These are phyloP conservation scores for Herminia tarsipennalis DNA, from an alignment of 2,888 invertebrate species.

Conservation along the genomic window DNA sequence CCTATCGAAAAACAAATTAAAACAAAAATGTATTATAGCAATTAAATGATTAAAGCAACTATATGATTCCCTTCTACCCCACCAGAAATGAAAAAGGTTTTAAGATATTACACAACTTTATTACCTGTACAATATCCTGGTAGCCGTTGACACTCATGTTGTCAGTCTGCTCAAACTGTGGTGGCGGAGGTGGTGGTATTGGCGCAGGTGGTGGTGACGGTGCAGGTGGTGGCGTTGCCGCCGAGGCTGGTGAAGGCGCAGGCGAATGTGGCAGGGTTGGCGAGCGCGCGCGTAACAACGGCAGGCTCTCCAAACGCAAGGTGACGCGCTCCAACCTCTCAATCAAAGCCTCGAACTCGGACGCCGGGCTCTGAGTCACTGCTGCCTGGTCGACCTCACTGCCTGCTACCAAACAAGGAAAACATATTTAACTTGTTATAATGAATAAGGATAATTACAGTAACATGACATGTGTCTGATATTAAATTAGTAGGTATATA, in stretches of 20 bases:
- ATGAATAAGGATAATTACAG: neutral
- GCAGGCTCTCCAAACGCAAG: conserved; percentile 88
- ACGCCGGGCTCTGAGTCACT: conserved; percentile 72
- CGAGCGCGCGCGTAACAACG: conserved; percentile 59
- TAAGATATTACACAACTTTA: conserved; percentile 4
- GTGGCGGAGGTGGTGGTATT: conserved; percentile 51
- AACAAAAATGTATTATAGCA: too few species aligned
- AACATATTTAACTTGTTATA: neutral
- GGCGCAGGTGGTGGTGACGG: conserved; percentile 56
- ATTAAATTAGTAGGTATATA: too few species aligned
- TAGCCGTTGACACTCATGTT: conserved; percentile 92
- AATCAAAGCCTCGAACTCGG: conserved; percentile 89
- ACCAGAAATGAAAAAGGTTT: too few species aligned
- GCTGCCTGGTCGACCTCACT: conserved; percentile 79
- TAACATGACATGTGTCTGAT: neutral
- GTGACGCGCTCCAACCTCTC: conserved; percentile 91
- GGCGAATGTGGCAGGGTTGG: conserved; percentile 64
- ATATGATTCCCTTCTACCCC: too few species aligned
- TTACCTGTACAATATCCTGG: conserved; percentile 88
- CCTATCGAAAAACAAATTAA: too few species aligned
- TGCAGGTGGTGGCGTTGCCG: conserved; percentile 39
- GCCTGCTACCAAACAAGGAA: conserved; percentile 56
- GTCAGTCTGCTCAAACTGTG: conserved; percentile 51
- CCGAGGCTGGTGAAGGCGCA: conserved; percentile 58
- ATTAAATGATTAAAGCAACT: too few species aligned